These are phyloP conservation scores for Acipenser oxyrinchus DNA, from an alignment of 2,797 vertebrate genomes.

Conservation along the genomic window DNA sequence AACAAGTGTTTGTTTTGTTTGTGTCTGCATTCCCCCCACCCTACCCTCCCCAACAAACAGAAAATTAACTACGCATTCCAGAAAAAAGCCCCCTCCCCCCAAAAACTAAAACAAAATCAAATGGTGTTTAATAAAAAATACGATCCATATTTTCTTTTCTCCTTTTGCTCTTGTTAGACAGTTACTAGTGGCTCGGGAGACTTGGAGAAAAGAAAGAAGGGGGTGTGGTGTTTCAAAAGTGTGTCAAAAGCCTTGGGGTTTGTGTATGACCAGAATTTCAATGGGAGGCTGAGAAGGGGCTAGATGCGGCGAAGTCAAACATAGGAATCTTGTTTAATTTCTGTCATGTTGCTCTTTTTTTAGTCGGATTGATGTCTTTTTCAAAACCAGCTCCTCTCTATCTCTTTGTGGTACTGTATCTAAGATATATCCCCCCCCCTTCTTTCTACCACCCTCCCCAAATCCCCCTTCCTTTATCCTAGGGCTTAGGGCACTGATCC, in stretches of 20 bases:
- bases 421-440: slow-evolving; percentile 29
- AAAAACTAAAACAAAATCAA: slow-evolving; percentile 8
- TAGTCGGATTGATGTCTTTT: slow-evolving; percentile 68
- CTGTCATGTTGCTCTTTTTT: slow-evolving; percentile 71
- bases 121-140: slow-evolving; percentile 42
- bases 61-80: slow-evolving; percentile 3
- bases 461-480: slow-evolving; percentile 42
- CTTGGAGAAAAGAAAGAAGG: slow-evolving; percentile 61
- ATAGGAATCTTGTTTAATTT: slow-evolving; percentile 80
- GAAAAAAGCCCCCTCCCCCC: slow-evolving; percentile 3
- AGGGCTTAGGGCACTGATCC: slow-evolving; percentile 46
- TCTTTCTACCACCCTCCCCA: slow-evolving; percentile 1
- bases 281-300: slow-evolving; percentile 69
- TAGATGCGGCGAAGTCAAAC: slow-evolving; percentile 69
- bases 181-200: slow-evolving; percentile 66
- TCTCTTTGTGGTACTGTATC: slow-evolving; percentile 46
- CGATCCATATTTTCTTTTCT: slow-evolving; percentile 24
- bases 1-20: slow-evolving; percentile 16
- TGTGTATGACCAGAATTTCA: slow-evolving; percentile 83
- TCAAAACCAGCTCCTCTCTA: slow-evolving; percentile 60
- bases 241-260: slow-evolving; percentile 83
- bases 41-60: slow-evolving; percentile 9
- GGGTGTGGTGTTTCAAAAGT: slow-evolving; percentile 79
- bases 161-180: slow-evolving; percentile 53
- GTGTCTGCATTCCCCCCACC: slow-evolving; percentile 9